Base-by-base conservation (phyloP, 2,113 vertebrate genomes). In the Microtus ochrogaster region DNA sequence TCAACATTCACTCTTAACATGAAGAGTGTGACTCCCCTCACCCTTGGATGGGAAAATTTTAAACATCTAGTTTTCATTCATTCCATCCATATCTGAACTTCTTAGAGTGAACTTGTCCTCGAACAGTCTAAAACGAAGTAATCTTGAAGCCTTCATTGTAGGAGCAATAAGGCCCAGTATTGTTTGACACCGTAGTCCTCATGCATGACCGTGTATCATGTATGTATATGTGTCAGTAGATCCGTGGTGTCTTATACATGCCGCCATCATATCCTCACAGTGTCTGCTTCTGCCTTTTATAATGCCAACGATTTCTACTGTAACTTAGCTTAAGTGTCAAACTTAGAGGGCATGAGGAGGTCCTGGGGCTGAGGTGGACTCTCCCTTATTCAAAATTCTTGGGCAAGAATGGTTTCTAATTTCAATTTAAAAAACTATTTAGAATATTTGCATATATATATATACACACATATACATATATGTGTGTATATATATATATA, bases 61-160 rank as follows among this genome's bases (percentile, higher is more conserved):
- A 70, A 44, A 93, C 12, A 79, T 70, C 16, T 83, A 70, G 87
- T 90, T 83, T 77, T 94, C 21, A 90, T 83, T 83, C 28, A 77
- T 65, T 88, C 28, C 65, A 85, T 81, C 88, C 77, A 70, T 39
- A 83, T 84, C 68, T 79, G 41, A 85, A 94, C 28, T 96, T 92
- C 30, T 94, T 33, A 41, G 21, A 86, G 14, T 70, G 87, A 78
- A 88, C 24, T 24, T 94, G 24, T 24, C 72, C 84, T 41, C 76
- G 39, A 93, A 47, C 73, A 91, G n/a, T 83, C 52, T 76, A 91
- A 76, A 90, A 58, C 66, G 44, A 36, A 90, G 36, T 68, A 84
- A 78, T 92, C 55, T 79, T 44, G 4, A 95, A 92, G 68, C 74
- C 33, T 55, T 84, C 7, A 26, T 87, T 95, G 73, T 17, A 84